phyloP scores from a whole-genome alignment of 2,797 vertebrate genomes.

The Enteromius argenteus region DNA sequence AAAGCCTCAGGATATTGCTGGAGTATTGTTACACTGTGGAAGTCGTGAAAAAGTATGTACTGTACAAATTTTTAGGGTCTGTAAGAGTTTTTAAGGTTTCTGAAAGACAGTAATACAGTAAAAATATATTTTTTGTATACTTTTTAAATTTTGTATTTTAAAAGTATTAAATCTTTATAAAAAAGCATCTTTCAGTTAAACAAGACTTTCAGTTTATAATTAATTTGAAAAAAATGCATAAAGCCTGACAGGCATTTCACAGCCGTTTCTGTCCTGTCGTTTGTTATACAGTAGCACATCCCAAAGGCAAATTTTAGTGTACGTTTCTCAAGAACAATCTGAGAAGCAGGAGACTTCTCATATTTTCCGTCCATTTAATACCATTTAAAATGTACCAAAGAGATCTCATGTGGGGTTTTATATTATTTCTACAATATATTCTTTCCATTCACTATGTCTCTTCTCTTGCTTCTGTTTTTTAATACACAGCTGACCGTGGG shows the following conservation, averaged over 20 bases:
- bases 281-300: not conserved
- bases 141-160: no score
- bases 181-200: not conserved
- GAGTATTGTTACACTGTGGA: not conserved
- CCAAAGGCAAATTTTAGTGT: not conserved
- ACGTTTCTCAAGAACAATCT: not conserved
- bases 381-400: not conserved
- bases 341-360: not conserved
- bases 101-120: no score
- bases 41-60: not conserved
- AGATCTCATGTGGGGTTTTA: not conserved
- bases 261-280: not conserved
- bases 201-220: not conserved
- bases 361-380: not conserved
- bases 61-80: not conserved
- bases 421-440: not conserved
- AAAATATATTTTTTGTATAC: no score
- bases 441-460: not conserved
- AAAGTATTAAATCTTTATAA: not conserved
- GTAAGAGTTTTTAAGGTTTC: not conserved
- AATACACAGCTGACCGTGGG: slow-evolving; percentile 89
- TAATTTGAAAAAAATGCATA: not conserved
- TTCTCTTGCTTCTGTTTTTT: not conserved
- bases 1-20: not conserved
- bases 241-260: not conserved